Evolutionary conservation across 2,113 vertebrate species (phyloP), one percentile per base, ranked within the genome.

Genomic region (Gambusia holbrooki): DNA sequence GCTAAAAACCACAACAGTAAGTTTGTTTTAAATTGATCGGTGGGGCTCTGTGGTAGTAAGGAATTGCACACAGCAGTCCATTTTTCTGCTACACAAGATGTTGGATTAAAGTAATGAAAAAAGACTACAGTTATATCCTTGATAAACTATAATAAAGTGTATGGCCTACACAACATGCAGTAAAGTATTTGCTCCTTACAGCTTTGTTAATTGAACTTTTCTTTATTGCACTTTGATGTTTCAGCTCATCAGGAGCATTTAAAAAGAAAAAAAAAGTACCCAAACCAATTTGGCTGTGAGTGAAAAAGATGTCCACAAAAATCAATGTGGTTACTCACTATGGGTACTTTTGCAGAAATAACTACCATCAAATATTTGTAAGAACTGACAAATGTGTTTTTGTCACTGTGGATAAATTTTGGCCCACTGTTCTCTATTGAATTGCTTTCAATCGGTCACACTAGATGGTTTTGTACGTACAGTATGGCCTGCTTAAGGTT

Each of bases 1-100:
- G 40, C 37, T 62, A 72, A 61, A 72, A 71, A 73, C 66, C 27
- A 60, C 80, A 81, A 69, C 74, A 87, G 87, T 75, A 78, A 85
- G 88, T 66, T 40, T 67, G 62, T 84, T 71, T 71, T 35, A 62
- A 73, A 65, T 10, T 70, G 81, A 81, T 71, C 64, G 15, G 29
- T 5, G 30, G 48, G 29, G 54, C 61, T 74, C 69, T 63, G 63
- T 60, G 73, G 78, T 51, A 84, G 30, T 25, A 29, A 77, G 42
- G 15, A 64, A 76, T 61, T 73, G 74, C 42, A 76, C 72, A 74
- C 61, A 35, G 64, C 33, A 27, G 29, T 66, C 42, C 71, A 69
- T 71, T 12, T 17, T 54, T 37, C 67, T 73, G 7, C 33, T 63
- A 13, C 63, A 2, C 51, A 17, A 37, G 42, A 27, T 33, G 30